Evolutionary conservation across 2,797 vertebrate genomes (phyloP), one percentile per base, ranked within the genome.

Genomic region (Amblyopsis hoosieri): DNA sequence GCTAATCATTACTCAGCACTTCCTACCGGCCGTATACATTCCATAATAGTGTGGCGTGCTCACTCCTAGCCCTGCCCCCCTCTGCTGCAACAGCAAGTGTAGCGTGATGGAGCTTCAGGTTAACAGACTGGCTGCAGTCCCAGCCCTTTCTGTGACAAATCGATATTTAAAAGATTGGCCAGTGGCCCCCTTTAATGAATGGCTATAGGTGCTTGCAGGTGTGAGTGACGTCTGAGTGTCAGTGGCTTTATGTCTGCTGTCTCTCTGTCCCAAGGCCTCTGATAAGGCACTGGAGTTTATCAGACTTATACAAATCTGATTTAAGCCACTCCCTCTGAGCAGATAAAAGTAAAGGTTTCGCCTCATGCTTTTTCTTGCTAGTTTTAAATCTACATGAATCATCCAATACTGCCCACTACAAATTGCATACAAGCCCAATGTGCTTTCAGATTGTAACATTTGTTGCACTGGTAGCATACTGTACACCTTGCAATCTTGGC

Each of bases 151-250:
- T 45, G 49, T 23, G 54, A 70, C 74, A 80, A 81, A 91, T 90
- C 88, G 88, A 89, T 92, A 88, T 79, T 69, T 82, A 72, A 89
- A 81, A 84, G 78, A 86, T 81, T 84, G 82, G 79, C 80, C 62
- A 63, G 68, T 60, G 42, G 74, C 54, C 54, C 68, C 77, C 82
- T 80, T 82, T 65, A 84, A 85, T 76, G 87, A 85, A 87, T 84
- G 69, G 70, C 52, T 12, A 82, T 76, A 81, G 64, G 64, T 66
- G 47, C 74, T 73, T 0, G 45, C 72, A 75, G 82, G 47, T 42
- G 57, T 29, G 54, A 69, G 59, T 60, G 67, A 64, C 54, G 48
- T 70, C 69, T 68, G 64, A 78, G 75, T 42, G 37, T 42, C 37
- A 72, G 37, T 23, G 48, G 54, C 59, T 75, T 76, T 37, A 37